Conservation (phyloP, 2,113 vertebrate genomes). For the Tupaia chinensis region DNA sequence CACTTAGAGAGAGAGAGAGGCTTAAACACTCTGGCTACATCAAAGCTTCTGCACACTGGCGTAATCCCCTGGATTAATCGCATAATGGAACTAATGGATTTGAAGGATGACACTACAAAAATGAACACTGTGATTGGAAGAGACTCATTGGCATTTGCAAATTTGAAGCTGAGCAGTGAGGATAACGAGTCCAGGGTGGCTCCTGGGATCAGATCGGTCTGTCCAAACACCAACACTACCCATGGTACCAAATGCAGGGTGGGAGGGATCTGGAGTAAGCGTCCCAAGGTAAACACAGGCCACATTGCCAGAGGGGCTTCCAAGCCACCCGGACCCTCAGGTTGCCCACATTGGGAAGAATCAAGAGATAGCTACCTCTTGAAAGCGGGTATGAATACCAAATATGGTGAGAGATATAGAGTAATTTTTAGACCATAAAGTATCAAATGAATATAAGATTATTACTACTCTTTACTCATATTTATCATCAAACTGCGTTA, state of each 20-base stretch:
- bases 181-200: background rate
- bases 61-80: constrained; percentile 39
- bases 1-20: background rate
- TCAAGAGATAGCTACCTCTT: background rate
- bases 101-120: constrained; percentile 5
- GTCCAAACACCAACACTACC: background rate
- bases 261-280: fast-evolving
- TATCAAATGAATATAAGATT: background rate
- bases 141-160: background rate
- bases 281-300: background rate
- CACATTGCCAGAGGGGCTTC: background rate
- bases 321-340: background rate
- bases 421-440: background rate
- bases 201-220: background rate
- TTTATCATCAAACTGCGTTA: background rate
- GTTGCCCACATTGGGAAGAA: background rate
- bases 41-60: background rate
- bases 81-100: constrained; percentile 33
- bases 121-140: background rate
- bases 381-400: background rate
- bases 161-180: background rate
- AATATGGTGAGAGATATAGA: background rate
- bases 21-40: background rate
- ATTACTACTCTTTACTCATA: background rate
- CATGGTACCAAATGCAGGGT: fast-evolving